Evolutionary conservation across 2,113 vertebrate species (phyloP).

Genomic region (Tor tambroides): DNA sequence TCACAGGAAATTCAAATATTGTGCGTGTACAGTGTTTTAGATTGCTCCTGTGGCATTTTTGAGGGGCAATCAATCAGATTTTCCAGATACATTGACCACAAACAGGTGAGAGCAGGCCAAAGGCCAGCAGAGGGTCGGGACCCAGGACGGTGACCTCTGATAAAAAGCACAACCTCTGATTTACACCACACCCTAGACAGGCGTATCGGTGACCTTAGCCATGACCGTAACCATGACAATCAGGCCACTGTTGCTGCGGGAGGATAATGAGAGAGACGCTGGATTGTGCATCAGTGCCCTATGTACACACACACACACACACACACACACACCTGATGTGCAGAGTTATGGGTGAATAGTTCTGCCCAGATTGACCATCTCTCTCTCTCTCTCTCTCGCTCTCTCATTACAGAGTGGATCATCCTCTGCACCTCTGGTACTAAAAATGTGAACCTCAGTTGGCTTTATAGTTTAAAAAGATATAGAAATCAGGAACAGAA

Average conservation of each 20-base stretch:
- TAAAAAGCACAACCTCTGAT: conserved; percentile 41
- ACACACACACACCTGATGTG: conserved; percentile 25
- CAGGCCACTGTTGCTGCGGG: neutral
- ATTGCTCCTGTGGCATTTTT: neutral
- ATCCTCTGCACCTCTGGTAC: neutral
- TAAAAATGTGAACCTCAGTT: neutral
- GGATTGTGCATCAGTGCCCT: conserved; percentile 51
- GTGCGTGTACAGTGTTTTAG: neutral
- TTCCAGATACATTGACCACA: conserved; percentile 23
- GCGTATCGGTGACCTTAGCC: conserved; percentile 3
- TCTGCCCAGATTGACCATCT: neutral
- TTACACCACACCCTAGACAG: conserved; percentile 15
- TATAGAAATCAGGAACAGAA: neutral
- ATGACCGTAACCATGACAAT: conserved; percentile 22
- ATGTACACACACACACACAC: conserved; percentile 9
- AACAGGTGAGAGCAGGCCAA: conserved; percentile 13
- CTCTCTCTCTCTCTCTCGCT: neutral
- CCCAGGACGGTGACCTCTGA: conserved; percentile 30
- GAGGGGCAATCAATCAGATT: conserved; percentile 31
- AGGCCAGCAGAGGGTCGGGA: conserved; percentile 10
- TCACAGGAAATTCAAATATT: neutral
- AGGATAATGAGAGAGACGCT: conserved; percentile 33
- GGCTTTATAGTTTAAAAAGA: neutral
- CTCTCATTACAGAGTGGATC: neutral
- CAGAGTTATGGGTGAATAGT: conserved; percentile 10